phyloP scores from a whole-genome alignment of 2,888 invertebrate species.

The Nesidiocoris tenuis region DNA sequence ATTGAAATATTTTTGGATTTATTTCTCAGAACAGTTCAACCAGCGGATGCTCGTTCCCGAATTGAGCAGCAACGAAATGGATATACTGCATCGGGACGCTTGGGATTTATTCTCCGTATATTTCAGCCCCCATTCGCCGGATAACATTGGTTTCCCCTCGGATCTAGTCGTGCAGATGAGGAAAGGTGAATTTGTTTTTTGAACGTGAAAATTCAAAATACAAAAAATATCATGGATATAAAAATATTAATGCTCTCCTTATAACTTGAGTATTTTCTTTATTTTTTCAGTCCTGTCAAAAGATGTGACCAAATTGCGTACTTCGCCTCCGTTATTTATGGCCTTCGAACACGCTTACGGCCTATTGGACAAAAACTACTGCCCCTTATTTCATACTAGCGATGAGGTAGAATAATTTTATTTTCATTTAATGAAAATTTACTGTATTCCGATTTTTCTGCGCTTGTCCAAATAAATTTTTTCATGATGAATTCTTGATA shows the following conservation, averaged over 20 bases:
- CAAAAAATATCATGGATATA: no score
- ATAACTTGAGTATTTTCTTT: no score
- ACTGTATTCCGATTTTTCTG: no score
- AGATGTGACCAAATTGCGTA: slow-evolving; percentile 69
- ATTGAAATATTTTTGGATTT: no score
- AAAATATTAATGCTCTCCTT: no score
- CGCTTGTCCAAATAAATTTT: no score
- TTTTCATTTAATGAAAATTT: neutral
- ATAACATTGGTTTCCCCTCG: slow-evolving; percentile 62
- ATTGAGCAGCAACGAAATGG: slow-evolving; percentile 63
- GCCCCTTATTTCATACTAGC: slow-evolving; percentile 78
- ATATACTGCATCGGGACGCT: slow-evolving; percentile 65
- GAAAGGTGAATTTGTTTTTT: slow-evolving; percentile 54
- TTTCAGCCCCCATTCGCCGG: slow-evolving; percentile 62
- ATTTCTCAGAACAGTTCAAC: slow-evolving; percentile 81
- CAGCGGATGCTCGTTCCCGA: slow-evolving; percentile 75
- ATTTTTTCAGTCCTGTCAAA: slow-evolving; percentile 60
- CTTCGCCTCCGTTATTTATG: slow-evolving; percentile 73
- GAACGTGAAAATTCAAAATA: neutral
- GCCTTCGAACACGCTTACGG: slow-evolving; percentile 77
- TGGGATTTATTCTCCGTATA: slow-evolving; percentile 69
- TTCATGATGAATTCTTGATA: neutral
- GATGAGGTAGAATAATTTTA: slow-evolving; percentile 62
- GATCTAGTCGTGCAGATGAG: slow-evolving; percentile 61
- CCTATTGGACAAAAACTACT: slow-evolving; percentile 69